A percentile compares a stretch with the other conserved stretches of the same genome.
Conservation (phyloP, 2,888 invertebrate species). For the Altica lythri region DNA sequence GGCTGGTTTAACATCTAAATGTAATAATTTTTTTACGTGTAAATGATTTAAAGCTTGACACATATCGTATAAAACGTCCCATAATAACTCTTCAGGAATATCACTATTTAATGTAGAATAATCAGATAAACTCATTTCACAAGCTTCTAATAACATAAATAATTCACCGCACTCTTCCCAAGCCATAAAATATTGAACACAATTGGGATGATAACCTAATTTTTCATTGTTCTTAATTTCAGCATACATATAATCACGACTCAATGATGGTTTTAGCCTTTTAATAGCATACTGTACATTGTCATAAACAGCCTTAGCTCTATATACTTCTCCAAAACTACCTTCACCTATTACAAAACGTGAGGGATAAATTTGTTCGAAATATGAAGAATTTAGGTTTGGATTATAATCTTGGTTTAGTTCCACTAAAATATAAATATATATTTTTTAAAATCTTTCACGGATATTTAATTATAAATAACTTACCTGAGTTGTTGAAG, state of each 20-base stretch:
- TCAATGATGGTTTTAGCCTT: slow-evolving; percentile 64
- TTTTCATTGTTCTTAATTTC: slow-evolving; percentile 73
- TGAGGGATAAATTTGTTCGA: slow-evolving; percentile 70
- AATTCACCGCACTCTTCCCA: slow-evolving; percentile 75
- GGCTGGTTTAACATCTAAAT: slow-evolving; percentile 78
- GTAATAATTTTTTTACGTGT: slow-evolving; percentile 69
- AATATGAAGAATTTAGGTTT: slow-evolving; percentile 58
- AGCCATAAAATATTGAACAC: slow-evolving; percentile 68
- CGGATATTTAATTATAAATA: neutral
- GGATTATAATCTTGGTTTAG: slow-evolving; percentile 55
- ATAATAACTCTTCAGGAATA: slow-evolving; percentile 66
- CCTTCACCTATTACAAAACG: slow-evolving; percentile 70
- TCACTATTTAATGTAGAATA: slow-evolving; percentile 62
- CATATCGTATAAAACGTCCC: slow-evolving; percentile 71
- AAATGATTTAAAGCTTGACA: slow-evolving; percentile 68
- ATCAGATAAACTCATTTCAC: slow-evolving; percentile 65
- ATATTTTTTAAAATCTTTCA: neutral
- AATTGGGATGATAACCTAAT: slow-evolving; percentile 69
- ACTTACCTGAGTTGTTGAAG: slow-evolving; percentile 40
- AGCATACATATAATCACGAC: slow-evolving; percentile 62
- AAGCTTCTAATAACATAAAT: slow-evolving; percentile 74
- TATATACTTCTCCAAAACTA: slow-evolving; percentile 76
- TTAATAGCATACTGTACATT: slow-evolving; percentile 73
- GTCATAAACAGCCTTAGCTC: slow-evolving; percentile 69
- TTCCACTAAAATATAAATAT: slow-evolving; percentile 13